These are phyloP conservation scores for Melanophora roralis DNA, from an alignment of 2,888 invertebrate genomes.

Conservation along the genomic window DNA sequence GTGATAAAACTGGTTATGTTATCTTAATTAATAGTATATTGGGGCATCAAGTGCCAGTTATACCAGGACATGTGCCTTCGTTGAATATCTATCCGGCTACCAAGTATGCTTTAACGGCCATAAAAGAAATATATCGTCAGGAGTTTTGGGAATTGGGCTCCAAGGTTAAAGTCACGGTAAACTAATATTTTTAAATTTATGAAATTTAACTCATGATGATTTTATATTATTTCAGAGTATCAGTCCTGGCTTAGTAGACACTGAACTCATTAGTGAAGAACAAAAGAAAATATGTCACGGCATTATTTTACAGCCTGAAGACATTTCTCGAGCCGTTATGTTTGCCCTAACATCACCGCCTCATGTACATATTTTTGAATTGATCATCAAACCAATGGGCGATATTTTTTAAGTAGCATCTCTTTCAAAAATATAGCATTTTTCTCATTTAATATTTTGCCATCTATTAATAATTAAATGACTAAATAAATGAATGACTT, in stretches of 20 bases:
- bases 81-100: constrained; percentile 79
- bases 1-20: constrained; percentile 73
- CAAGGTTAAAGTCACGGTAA: constrained; percentile 76
- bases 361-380: constrained; percentile 78
- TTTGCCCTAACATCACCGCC: constrained; percentile 81
- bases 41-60: constrained; percentile 65
- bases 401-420: constrained; percentile 58
- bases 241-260: constrained; percentile 81
- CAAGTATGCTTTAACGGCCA: constrained; percentile 80
- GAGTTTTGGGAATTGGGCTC: constrained; percentile 78
- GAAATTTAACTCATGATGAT: neutral
- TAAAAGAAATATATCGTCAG: constrained; percentile 80
- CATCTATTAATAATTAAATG: no score
- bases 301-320: constrained; percentile 78
- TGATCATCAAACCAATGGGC: constrained; percentile 63
- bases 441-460: no score
- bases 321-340: constrained; percentile 81
- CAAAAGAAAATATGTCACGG: constrained; percentile 72
- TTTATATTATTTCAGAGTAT: constrained; percentile 78
- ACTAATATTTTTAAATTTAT: neutral
- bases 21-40: constrained; percentile 75
- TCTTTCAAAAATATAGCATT: no score
- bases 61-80: constrained; percentile 63
- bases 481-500: no score
- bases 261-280: constrained; percentile 78